Base-by-base conservation (phyloP, 2,113 vertebrate species). In the Callipepla californica region DNA sequence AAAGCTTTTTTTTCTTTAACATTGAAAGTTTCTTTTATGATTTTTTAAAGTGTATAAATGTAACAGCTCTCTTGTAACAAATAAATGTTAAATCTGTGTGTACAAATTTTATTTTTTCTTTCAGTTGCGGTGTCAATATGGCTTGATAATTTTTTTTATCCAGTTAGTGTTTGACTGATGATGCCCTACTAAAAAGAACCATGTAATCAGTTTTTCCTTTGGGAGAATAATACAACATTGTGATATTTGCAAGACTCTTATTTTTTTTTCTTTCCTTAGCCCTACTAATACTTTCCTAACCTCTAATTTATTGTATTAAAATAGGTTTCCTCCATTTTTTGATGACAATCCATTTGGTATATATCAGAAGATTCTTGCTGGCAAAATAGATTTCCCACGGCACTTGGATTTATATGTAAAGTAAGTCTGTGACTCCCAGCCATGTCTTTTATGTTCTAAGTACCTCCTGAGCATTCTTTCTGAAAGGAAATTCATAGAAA, bases 341-440 rank as follows among this genome's bases (percentile, higher is more conserved):
- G 99, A 99, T 82, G 99, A 99, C 97, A 99, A 99, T 96, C 99
- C 99, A 0, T 99, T 99, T 95, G 99, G 99, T 66, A 99, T 99
- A 88, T 99, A 99, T 93, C 99, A 99, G 96, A 99, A 99, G 96
- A 99, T 99, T 59, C 98, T 99, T 65, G 98, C 99, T 8, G 99
- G 98, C 93, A 99, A 98, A 89, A 98, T 99, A 90, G 99, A 99
- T 79, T 99, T 99, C 97, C 99, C 99, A 0, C 98, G 98, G 25
- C 99, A 99, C 91, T 97, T 99, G 98, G 99, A 99, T 96, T 99
- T 99, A 95, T 98, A 98, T 36, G 99, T 99, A 17, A 99, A 99
- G 99, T 99, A 98, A 98, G 98, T 97, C 23, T 7, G 1, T 23
- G 5, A 66, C 2, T 42, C 13, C 22, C 17, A 22, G 66, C 19